Percentiles rank a stretch among this genome's conserved stretches.
These are phyloP conservation scores for Junco hyemalis DNA, from an alignment of 2,113 vertebrate species.

Conservation along the genomic window DNA sequence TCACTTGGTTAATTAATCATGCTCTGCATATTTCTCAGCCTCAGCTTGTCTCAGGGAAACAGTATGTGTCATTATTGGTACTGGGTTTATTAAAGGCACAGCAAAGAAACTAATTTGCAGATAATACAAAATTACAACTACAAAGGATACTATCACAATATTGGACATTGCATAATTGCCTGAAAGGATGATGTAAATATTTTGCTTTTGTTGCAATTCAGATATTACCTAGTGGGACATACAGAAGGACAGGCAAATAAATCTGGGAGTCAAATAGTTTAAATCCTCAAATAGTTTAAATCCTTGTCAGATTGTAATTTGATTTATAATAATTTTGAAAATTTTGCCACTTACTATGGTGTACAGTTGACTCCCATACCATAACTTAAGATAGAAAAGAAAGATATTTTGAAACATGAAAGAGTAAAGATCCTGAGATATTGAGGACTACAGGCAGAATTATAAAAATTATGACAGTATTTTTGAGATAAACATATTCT, in stretches of 20 bases:
- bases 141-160: neutral
- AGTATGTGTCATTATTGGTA: neutral
- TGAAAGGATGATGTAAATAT: neutral
- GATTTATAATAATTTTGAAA: neutral
- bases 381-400: neutral
- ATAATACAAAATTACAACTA: neutral
- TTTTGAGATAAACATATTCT: neutral
- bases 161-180: neutral
- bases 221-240: neutral
- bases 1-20: slow-evolving; percentile 56
- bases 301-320: neutral
- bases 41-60: slow-evolving; percentile 14
- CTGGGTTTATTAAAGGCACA: neutral
- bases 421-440: neutral
- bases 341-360: neutral
- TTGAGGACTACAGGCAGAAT: neutral
- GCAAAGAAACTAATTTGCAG: neutral
- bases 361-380: neutral
- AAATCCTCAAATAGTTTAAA: neutral
- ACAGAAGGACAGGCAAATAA: neutral
- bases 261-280: neutral
- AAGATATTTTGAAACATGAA: neutral
- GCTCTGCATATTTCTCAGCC: slow-evolving; percentile 30
- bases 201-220: neutral
- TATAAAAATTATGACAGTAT: neutral